Evolutionary conservation across 2,888 invertebrate genomes (phyloP).

Genomic region (Andrena camellia): DNA sequence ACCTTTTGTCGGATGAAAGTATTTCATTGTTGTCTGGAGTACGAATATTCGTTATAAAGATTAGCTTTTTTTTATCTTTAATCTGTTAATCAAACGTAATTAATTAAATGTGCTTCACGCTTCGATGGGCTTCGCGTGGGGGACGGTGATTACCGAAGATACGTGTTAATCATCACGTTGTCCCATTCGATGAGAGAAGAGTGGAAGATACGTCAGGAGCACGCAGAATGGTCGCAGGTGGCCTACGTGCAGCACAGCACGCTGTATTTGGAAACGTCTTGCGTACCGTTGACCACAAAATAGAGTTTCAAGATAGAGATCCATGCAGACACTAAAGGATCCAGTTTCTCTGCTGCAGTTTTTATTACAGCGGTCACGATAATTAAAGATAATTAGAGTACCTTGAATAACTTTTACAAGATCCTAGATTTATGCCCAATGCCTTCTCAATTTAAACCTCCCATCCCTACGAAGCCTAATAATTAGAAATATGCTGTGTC

Average conservation of each 20-base stretch:
- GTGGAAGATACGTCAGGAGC: not conserved
- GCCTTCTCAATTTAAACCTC: not conserved
- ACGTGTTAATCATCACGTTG: slow-evolving; percentile 22
- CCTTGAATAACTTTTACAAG: not conserved
- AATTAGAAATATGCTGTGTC: not conserved
- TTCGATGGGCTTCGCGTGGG: not conserved
- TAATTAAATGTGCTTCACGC: not conserved
- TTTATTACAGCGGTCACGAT: not conserved
- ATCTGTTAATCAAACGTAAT: not conserved
- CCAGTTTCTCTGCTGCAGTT: not conserved
- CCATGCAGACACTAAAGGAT: not conserved
- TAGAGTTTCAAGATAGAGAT: not conserved
- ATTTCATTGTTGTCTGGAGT: not conserved
- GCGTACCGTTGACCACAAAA: not conserved
- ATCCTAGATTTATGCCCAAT: no score
- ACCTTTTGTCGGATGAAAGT: not conserved
- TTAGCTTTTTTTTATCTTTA: not conserved
- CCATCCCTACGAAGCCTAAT: not conserved
- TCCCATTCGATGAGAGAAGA: not conserved
- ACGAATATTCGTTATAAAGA: not conserved
- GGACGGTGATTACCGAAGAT: not conserved
- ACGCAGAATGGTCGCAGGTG: not conserved
- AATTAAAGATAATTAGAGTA: not conserved
- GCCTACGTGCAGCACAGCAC: slow-evolving; percentile 39
- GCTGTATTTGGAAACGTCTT: not conserved